Percentiles rank a stretch among this genome's conserved stretches.
Evolutionary conservation across 2,113 vertebrate genomes (phyloP).

Genomic region (Ptyas mucosa): DNA sequence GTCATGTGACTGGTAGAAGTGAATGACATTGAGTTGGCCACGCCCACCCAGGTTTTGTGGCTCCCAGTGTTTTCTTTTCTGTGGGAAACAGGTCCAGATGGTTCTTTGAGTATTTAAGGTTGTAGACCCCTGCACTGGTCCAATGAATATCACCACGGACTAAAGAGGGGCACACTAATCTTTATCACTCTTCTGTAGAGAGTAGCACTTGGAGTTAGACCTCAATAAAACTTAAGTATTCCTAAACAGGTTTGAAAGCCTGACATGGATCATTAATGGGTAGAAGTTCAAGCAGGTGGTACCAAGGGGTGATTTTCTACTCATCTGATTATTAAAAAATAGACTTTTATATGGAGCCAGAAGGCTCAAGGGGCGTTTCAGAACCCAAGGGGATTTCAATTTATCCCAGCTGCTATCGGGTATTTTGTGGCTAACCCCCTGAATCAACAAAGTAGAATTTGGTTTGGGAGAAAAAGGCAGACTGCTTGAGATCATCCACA

Average conservation of each 20-base stretch:
- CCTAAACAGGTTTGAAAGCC: neutral
- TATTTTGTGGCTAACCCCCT: neutral
- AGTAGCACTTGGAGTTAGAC: neutral
- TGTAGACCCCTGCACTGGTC: neutral
- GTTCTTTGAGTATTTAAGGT: too few species aligned
- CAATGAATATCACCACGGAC: neutral
- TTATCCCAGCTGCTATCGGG: neutral
- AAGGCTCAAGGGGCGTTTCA: neutral
- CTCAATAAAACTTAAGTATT: neutral
- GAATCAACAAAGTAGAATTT: neutral
- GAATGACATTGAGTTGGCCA: too few species aligned
- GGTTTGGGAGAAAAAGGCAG: neutral
- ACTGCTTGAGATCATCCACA: neutral
- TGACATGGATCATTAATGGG: neutral
- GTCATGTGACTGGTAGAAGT: too few species aligned
- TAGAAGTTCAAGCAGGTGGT: neutral
- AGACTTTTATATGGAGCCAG: neutral
- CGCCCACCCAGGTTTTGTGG: too few species aligned
- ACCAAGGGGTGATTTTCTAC: neutral
- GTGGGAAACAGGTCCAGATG: too few species aligned
- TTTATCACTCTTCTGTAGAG: neutral
- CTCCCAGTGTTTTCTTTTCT: too few species aligned
- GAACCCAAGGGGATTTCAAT: neutral
- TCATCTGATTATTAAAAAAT: neutral
- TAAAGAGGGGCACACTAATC: neutral